A percentile compares a stretch with the other conserved stretches of the same genome.
These are phyloP conservation scores for Drosophila conformis DNA, from an alignment of 2,888 invertebrate genomes.

Conservation along the genomic window DNA sequence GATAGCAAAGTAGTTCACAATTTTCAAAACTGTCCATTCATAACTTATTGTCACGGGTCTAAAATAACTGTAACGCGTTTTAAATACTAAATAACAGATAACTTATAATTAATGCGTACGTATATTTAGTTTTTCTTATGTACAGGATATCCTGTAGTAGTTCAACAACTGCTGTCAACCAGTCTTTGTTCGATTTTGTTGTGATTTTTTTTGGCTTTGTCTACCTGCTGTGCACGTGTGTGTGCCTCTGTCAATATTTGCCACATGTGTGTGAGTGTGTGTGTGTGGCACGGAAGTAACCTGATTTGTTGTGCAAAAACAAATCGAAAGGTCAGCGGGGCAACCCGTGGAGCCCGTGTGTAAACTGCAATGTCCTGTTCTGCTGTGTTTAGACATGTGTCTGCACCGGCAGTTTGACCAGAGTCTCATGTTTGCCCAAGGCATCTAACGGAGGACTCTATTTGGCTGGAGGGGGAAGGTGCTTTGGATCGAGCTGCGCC, in stretches of 20 bases:
- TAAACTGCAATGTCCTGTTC: slow-evolving; percentile 62
- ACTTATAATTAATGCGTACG: background rate
- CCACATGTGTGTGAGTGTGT: slow-evolving; percentile 38
- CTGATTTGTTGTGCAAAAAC: slow-evolving; percentile 72
- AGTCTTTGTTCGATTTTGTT: slow-evolving; percentile 3
- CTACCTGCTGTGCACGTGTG: slow-evolving; percentile 77
- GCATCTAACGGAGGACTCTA: slow-evolving; percentile 41
- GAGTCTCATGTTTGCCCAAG: slow-evolving; percentile 59
- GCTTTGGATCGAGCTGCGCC: slow-evolving; percentile 45
- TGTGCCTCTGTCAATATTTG: slow-evolving; percentile 71
- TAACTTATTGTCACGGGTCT: background rate
- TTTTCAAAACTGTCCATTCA: background rate
- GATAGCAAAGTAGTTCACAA: background rate
- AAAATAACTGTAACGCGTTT: background rate
- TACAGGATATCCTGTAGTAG: slow-evolving; percentile 26
- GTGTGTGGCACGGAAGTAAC: slow-evolving; percentile 69
- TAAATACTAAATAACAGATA: background rate
- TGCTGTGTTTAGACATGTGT: slow-evolving; percentile 70
- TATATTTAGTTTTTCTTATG: background rate
- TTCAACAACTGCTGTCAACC: no score
- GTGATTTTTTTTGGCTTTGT: slow-evolving; percentile 42
- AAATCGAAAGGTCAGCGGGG: slow-evolving; percentile 26
- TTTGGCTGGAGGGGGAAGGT: slow-evolving; percentile 8
- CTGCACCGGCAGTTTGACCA: slow-evolving; percentile 61
- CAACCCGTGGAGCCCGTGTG: slow-evolving; percentile 55